Conservation (phyloP, 2,113 vertebrate genomes). For the Lamprologus lemairii region DNA sequence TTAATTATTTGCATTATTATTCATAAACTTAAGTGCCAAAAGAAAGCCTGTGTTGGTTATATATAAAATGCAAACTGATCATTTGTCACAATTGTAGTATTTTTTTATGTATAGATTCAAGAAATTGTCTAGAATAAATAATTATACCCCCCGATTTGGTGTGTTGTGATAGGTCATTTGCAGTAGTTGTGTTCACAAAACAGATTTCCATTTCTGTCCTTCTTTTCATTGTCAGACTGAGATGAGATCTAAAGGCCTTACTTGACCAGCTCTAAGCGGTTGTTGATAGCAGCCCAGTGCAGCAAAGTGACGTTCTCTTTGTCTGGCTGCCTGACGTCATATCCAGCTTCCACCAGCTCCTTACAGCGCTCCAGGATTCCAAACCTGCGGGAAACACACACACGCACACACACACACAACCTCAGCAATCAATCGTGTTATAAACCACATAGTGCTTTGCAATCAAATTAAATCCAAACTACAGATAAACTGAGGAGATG, state of each 20-base stretch:
- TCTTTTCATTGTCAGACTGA: not conserved
- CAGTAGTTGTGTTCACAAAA: not conserved
- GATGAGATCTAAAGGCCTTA: slow-evolving; percentile 54
- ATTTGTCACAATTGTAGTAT: not conserved
- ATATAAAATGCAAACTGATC: not conserved
- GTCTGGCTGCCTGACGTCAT: slow-evolving; percentile 87
- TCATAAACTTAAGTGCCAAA: not conserved
- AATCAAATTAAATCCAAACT: not conserved
- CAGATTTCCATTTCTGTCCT: not conserved
- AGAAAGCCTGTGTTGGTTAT: not conserved
- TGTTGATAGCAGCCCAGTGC: slow-evolving; percentile 98
- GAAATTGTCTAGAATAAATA: not conserved
- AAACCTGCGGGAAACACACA: slow-evolving; percentile 70
- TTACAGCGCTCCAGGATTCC: slow-evolving; percentile 88
- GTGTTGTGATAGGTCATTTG: not conserved
- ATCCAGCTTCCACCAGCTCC: slow-evolving; percentile 91
- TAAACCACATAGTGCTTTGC: not conserved
- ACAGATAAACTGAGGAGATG: not conserved
- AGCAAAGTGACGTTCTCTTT: slow-evolving; percentile 93
- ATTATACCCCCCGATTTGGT: not conserved
- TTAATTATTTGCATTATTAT: not conserved
- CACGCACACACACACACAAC: not conserved
- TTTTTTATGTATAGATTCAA: not conserved
- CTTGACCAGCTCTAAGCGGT: slow-evolving; percentile 87
- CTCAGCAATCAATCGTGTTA: not conserved